phyloP scores from a whole-genome alignment of 2,888 invertebrate genomes.

The Neoscelio sp. region DNA sequence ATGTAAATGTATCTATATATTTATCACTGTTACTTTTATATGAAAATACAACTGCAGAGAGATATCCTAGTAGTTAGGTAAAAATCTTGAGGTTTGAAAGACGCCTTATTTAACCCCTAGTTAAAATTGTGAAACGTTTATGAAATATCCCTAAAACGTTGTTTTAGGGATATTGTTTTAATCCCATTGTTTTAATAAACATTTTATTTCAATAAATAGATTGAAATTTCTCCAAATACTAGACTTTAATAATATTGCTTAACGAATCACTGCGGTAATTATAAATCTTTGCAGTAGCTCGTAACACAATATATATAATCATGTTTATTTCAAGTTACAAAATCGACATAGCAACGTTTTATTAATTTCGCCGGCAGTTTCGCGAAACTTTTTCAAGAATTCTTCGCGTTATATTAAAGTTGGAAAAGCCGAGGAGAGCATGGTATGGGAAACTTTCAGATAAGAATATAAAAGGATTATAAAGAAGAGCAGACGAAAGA shows the following conservation, averaged over 20 bases:
- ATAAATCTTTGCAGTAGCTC: not conserved
- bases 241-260: not conserved
- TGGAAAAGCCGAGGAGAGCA: slow-evolving; percentile 44
- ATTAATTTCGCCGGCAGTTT: slow-evolving; percentile 56
- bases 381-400: slow-evolving; percentile 54
- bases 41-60: no score
- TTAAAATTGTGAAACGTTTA: no score
- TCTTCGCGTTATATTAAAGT: slow-evolving; percentile 58
- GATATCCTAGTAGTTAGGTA: no score
- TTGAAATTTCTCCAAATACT: no score
- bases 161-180: no score
- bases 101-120: no score
- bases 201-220: no score
- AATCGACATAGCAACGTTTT: slow-evolving; percentile 33
- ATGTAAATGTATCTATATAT: no score
- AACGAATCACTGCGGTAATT: not conserved
- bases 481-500: slow-evolving; percentile 55
- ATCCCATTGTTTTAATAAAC: no score
- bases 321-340: slow-evolving; percentile 18
- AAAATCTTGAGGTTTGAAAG: no score
- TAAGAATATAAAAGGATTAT: slow-evolving; percentile 64
- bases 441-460: slow-evolving; percentile 54
- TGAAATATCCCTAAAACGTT: no score
- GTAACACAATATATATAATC: slow-evolving; percentile 18
- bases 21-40: no score